Evolutionary conservation across 2,888 invertebrate species (phyloP).

Genomic region (Hylaea fasciaria): DNA sequence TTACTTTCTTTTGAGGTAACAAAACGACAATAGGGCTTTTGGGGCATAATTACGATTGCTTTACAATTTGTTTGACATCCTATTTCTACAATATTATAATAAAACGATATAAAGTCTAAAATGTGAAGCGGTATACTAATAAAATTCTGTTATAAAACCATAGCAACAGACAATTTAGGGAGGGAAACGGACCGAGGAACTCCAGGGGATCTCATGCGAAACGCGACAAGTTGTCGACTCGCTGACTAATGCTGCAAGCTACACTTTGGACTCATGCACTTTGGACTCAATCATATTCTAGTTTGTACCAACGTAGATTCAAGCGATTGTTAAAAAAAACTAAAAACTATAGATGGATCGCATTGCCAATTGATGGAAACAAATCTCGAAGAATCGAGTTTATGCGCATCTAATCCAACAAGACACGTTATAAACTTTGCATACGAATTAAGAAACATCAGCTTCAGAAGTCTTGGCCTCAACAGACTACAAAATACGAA

Average conservation of each 20-base stretch:
- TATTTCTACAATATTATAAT: too few relatives aligned
- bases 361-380: not conserved
- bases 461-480: slow-evolving; percentile 1
- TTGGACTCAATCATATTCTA: slow-evolving; percentile 25
- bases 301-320: slow-evolving; percentile 4
- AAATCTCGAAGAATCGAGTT: not conserved
- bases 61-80: too few relatives aligned
- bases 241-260: slow-evolving; percentile 50
- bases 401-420: not conserved
- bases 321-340: not conserved
- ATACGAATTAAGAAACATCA: not conserved
- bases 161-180: slow-evolving; percentile 48
- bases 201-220: slow-evolving; percentile 58
- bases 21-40: too few relatives aligned
- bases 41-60: too few relatives aligned
- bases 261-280: slow-evolving; percentile 35
- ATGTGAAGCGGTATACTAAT: slow-evolving; percentile 9
- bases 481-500: not conserved
- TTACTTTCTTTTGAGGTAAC: not conserved
- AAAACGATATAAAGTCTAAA: not conserved
- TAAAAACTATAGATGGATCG: slow-evolving; percentile 1
- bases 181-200: slow-evolving; percentile 58
- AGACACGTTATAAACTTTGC: not conserved
- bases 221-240: slow-evolving; percentile 58
- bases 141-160: slow-evolving; percentile 1